Evolutionary conservation across 2,888 invertebrate genomes (phyloP).

Genomic region (Nemoura dubitans): DNA sequence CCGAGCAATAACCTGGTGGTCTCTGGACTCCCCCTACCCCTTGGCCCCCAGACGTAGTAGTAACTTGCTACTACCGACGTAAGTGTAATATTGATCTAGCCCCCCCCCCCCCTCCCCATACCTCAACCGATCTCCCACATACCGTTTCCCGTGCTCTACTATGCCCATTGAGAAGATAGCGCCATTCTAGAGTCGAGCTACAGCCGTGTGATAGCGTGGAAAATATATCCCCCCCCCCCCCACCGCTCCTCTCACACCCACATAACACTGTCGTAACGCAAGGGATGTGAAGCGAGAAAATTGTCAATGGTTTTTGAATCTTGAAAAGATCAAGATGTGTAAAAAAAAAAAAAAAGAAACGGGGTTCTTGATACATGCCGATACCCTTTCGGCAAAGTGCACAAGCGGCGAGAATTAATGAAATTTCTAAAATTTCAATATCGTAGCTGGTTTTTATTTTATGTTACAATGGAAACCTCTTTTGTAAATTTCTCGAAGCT

Average conservation of each 20-base stretch:
- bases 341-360: background rate
- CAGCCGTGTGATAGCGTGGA: conserved; percentile 16
- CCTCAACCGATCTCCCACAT: too few relatives aligned
- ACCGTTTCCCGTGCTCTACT: background rate
- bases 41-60: background rate
- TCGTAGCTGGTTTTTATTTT: background rate
- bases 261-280: background rate
- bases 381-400: background rate
- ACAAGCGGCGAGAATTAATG: background rate
- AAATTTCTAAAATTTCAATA: background rate
- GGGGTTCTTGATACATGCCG: background rate
- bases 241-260: background rate
- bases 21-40: conserved; percentile 1
- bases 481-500: background rate
- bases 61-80: conserved; percentile 23
- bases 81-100: conserved; percentile 40
- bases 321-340: background rate
- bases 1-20: conserved; percentile 32
- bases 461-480: background rate
- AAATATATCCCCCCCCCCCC: background rate
- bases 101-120: background rate
- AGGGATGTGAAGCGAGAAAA: background rate
- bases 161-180: conserved; percentile 18
- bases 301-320: conserved; percentile 7
- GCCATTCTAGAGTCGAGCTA: background rate